A percentile compares a stretch with the other conserved stretches of the same genome.
phyloP scores from a whole-genome alignment of 2,888 invertebrate genomes.

The Dryocosmus kuriphilus region DNA sequence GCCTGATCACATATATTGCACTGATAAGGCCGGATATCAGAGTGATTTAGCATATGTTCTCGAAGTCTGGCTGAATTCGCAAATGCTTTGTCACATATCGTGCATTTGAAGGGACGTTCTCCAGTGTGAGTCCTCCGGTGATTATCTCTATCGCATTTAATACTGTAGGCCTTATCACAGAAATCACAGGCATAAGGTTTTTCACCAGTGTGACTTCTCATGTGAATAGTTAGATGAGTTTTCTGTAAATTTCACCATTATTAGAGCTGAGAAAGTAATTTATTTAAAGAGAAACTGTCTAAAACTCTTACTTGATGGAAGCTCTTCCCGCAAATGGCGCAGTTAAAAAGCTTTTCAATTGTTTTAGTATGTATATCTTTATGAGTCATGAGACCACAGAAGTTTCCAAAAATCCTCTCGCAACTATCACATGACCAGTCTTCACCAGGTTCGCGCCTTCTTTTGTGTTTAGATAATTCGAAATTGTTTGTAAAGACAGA shows the following conservation, averaged over 20 bases:
- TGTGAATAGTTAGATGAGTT: conserved; percentile 46
- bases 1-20: conserved; percentile 54
- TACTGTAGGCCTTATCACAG: conserved; percentile 46
- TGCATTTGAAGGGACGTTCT: conserved; percentile 49
- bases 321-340: conserved; percentile 47
- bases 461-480: conserved; percentile 47
- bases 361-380: conserved; percentile 40
- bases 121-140: conserved; percentile 45
- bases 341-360: conserved; percentile 10
- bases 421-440: conserved; percentile 45
- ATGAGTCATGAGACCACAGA: conserved; percentile 45
- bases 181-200: conserved; percentile 45
- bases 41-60: conserved; percentile 59
- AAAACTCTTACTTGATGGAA: conserved; percentile 44
- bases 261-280: background rate
- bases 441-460: conserved; percentile 31
- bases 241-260: conserved; percentile 44
- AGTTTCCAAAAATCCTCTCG: conserved; percentile 36
- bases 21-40: conserved; percentile 56
- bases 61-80: conserved; percentile 45
- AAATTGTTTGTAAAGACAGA: conserved; percentile 39
- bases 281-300: background rate
- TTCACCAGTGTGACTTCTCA: conserved; percentile 48
- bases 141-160: conserved; percentile 48
- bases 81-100: conserved; percentile 46